Percentiles rank a stretch among this genome's conserved stretches.
Evolutionary conservation across 2,888 invertebrate species (phyloP).

Genomic region (Mycalesis mineus): DNA sequence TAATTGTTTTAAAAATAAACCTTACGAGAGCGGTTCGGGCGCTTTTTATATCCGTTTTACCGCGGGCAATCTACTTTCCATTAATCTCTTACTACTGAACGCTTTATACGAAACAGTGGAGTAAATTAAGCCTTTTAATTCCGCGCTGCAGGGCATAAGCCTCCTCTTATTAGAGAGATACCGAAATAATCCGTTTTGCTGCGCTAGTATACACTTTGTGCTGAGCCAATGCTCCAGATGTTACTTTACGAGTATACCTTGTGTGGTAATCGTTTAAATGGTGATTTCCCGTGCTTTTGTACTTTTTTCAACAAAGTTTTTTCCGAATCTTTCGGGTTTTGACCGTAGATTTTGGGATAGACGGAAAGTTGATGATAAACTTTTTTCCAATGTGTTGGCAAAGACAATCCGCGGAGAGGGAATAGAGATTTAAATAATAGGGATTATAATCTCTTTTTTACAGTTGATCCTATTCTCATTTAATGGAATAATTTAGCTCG

Average conservation of each 20-base stretch:
- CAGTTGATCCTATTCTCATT: too few species aligned
- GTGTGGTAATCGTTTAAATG: too few species aligned
- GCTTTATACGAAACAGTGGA: constrained; percentile 15
- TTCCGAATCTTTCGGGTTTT: too few species aligned
- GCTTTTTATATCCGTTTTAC: constrained; percentile 3
- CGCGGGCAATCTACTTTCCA: constrained; percentile 1
- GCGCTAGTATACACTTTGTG: constrained; percentile 10
- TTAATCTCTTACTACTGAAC: constrained; percentile 17
- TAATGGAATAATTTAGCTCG: too few species aligned
- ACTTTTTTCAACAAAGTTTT: too few species aligned
- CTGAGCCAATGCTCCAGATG: constrained; percentile 8
- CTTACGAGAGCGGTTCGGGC: neutral
- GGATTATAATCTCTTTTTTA: too few species aligned
- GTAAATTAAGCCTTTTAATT: constrained; percentile 25
- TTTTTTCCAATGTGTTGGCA: too few species aligned
- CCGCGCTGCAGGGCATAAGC: constrained; percentile 23
- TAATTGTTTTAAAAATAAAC: neutral
- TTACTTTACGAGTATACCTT: neutral
- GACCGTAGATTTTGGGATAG: too few species aligned
- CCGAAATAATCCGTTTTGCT: constrained; percentile 22
- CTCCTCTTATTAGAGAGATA: constrained; percentile 26
- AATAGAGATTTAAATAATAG: too few species aligned
- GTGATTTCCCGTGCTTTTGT: too few species aligned
- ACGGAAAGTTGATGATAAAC: too few species aligned
- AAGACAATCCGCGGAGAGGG: too few species aligned